Conservation (phyloP, 2,113 vertebrate species). For the Oreocharis arfaki region DNA sequence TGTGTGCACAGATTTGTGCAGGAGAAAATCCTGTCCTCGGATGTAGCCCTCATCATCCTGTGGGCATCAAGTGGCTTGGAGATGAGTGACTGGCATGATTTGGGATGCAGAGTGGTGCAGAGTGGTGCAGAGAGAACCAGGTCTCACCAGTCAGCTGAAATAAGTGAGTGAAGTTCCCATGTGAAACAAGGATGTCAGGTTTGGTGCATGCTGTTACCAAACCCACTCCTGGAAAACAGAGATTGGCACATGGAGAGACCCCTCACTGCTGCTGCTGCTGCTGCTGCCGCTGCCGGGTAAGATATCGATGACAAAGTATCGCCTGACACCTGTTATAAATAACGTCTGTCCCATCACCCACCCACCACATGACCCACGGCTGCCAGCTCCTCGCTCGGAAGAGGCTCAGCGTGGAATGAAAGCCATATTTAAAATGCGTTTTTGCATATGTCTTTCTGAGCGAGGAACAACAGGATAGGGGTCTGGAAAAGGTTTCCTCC, state of each 20-base stretch:
- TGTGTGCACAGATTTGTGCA: rapidly evolving
- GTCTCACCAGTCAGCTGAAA: background rate
- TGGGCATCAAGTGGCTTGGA: rapidly evolving
- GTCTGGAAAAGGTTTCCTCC: constrained; percentile 11
- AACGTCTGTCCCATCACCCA: constrained; percentile 27
- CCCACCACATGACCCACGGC: constrained; percentile 30
- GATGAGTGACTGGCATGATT: background rate
- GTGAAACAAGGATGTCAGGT: background rate
- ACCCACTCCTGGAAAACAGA: background rate
- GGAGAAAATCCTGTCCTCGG: background rate
- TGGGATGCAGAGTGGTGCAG: background rate
- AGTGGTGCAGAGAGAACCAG: background rate
- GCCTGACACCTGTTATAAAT: constrained; percentile 54
- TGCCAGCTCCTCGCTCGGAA: background rate
- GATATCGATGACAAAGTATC: constrained; percentile 36
- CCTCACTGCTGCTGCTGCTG: background rate
- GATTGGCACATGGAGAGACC: background rate
- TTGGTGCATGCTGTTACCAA: background rate
- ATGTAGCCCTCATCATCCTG: too few relatives aligned
- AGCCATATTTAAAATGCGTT: constrained; percentile 19
- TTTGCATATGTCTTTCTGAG: background rate
- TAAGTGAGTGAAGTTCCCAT: background rate
- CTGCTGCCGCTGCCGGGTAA: background rate
- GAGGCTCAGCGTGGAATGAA: background rate
- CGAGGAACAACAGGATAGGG: background rate